Percentiles rank a stretch among this genome's conserved stretches.
Evolutionary conservation across 2,797 vertebrate species (phyloP).

Genomic region (Gymnodraco acuticeps): DNA sequence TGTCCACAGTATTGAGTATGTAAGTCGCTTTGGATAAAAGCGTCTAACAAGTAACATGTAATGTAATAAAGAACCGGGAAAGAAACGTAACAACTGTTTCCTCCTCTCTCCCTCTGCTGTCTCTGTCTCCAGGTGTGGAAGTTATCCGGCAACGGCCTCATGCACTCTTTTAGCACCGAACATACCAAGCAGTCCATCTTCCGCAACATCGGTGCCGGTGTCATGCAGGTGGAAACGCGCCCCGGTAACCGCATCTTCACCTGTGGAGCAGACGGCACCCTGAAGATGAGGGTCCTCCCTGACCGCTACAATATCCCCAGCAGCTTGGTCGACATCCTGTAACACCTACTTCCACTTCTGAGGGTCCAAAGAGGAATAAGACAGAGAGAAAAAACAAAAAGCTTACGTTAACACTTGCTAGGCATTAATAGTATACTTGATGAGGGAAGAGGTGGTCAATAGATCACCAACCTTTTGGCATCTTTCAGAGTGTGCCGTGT

Average conservation of each 20-base stretch:
- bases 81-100: neutral
- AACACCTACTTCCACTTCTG: conserved; percentile 60
- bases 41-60: too few relatives aligned
- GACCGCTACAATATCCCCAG: conserved; percentile 92
- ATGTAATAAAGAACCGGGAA: neutral
- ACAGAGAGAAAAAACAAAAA: conserved; percentile 34
- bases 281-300: conserved; percentile 97
- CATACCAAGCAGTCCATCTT: conserved; percentile 99
- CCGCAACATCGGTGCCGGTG: conserved; percentile 95
- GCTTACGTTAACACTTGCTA: conserved; percentile 65
- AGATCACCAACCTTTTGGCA: conserved; percentile 59
- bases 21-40: too few relatives aligned
- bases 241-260: conserved; percentile 95
- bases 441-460: conserved; percentile 53
- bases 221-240: conserved; percentile 94
- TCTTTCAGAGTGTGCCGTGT: conserved; percentile 64
- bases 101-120: neutral
- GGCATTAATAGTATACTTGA: conserved; percentile 52
- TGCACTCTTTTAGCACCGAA: conserved; percentile 96
- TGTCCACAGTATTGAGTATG: too few relatives aligned
- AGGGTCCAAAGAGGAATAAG: conserved; percentile 53
- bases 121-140: conserved; percentile 91
- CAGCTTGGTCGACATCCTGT: conserved; percentile 92
- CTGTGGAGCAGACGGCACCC: conserved; percentile 96
- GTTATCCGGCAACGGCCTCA: conserved; percentile 91